Percentiles rank a stretch among this genome's conserved stretches.
Evolutionary conservation across 2,888 invertebrate genomes (phyloP).

Genomic region (Eulithis testata): DNA sequence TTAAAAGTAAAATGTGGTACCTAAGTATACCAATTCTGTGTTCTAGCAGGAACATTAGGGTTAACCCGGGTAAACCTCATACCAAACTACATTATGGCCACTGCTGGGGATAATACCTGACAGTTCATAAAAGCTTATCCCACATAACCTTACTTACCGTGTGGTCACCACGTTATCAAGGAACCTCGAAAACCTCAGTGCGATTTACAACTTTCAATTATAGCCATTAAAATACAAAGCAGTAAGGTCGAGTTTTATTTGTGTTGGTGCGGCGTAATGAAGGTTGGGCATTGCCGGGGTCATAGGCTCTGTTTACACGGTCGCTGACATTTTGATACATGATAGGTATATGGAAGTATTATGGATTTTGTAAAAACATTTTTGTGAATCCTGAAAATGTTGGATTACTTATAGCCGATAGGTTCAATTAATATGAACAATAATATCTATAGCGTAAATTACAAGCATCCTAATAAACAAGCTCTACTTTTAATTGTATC

Average conservation of each 20-base stretch:
- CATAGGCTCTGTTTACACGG: constrained; percentile 15
- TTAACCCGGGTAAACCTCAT: neutral
- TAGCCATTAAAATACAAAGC: constrained; percentile 25
- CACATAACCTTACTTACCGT: constrained; percentile 28
- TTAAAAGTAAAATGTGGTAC: too few species aligned
- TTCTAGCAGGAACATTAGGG: too few species aligned
- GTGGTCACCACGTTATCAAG: constrained; percentile 23
- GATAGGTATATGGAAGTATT: constrained; percentile 5
- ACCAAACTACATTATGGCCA: constrained; percentile 10
- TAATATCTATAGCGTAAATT: too few species aligned
- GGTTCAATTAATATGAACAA: too few species aligned
- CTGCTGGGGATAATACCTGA: constrained; percentile 17
- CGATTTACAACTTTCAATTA: constrained; percentile 28
- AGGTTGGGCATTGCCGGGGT: constrained; percentile 16
- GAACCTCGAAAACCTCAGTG: constrained; percentile 23
- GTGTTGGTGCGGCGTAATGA: constrained; percentile 27
- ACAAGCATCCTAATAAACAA: too few species aligned
- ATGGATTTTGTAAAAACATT: neutral
- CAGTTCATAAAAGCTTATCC: constrained; percentile 36
- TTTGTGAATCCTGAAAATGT: neutral
- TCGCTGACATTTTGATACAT: constrained; percentile 7
- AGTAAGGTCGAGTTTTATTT: constrained; percentile 31
- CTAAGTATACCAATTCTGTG: too few species aligned
- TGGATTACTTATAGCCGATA: too few species aligned
- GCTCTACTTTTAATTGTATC: too few species aligned